These are phyloP conservation scores for Clupea harengus DNA, from an alignment of 2,113 vertebrate species.

Conservation along the genomic window DNA sequence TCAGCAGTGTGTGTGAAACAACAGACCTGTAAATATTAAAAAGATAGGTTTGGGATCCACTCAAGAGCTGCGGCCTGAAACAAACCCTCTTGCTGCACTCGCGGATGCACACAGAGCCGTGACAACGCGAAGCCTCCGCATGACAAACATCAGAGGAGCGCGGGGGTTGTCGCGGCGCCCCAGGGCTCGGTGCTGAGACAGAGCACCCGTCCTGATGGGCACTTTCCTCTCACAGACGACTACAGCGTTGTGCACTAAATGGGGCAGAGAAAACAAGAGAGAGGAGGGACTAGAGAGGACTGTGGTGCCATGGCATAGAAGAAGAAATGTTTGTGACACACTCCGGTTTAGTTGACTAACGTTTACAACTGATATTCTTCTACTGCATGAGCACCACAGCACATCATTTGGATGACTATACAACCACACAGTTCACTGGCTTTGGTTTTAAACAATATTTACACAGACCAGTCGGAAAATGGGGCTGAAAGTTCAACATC, in stretches of 20 bases:
- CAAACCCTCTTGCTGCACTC: neutral
- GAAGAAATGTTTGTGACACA: neutral
- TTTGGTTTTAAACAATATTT: conserved; percentile 4
- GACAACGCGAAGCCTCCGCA: neutral
- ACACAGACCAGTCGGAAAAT: neutral
- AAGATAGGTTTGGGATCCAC: neutral
- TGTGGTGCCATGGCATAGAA: neutral
- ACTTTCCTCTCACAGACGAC: neutral
- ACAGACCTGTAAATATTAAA: neutral
- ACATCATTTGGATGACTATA: neutral
- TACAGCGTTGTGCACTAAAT: neutral
- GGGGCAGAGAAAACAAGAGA: neutral
- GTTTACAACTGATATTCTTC: neutral
- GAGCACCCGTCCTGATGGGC: neutral
- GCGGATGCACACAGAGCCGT: neutral
- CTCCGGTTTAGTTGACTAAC: neutral
- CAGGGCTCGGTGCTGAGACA: neutral
- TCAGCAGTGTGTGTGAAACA: neutral
- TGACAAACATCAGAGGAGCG: neutral
- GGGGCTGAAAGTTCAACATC: neutral
- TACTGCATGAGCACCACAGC: neutral
- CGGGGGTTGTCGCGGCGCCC: neutral
- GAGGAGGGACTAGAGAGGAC: neutral
- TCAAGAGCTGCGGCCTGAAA: neutral
- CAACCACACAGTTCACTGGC: conserved; percentile 2